Conservation (phyloP, 2,797 vertebrate genomes). For the Pseudotriccus pelzelni region DNA sequence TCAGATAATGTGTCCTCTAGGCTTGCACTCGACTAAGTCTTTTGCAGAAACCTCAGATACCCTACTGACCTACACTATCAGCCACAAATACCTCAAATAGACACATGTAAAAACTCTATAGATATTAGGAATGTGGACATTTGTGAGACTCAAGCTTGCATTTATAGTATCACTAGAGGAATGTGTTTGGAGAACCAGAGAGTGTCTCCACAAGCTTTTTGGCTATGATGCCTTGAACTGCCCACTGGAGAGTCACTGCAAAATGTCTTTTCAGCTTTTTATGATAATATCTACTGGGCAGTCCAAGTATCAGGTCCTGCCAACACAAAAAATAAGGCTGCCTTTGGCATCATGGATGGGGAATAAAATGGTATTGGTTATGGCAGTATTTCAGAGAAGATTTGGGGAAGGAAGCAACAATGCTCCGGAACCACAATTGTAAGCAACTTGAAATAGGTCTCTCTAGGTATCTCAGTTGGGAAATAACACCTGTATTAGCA, state of each 20-base stretch:
- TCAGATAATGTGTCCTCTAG: accelerated
- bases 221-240: background rate
- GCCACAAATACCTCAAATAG: background rate
- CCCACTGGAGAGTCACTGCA: background rate
- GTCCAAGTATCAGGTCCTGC: background rate
- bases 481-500: background rate
- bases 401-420: background rate
- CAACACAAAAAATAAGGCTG: background rate
- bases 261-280: background rate
- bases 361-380: background rate
- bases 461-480: background rate
- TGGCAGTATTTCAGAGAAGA: background rate
- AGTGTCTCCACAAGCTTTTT: background rate
- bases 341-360: background rate
- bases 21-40: background rate
- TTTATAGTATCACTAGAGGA: background rate
- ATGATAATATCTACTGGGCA: background rate
- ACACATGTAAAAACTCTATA: background rate
- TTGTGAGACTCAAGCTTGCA: background rate
- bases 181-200: background rate
- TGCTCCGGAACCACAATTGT: background rate
- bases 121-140: background rate
- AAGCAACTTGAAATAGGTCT: background rate
- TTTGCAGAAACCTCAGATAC: background rate
- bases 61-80: background rate